Conservation (phyloP, 2,797 vertebrate species). For the Furcifer pardalis region DNA sequence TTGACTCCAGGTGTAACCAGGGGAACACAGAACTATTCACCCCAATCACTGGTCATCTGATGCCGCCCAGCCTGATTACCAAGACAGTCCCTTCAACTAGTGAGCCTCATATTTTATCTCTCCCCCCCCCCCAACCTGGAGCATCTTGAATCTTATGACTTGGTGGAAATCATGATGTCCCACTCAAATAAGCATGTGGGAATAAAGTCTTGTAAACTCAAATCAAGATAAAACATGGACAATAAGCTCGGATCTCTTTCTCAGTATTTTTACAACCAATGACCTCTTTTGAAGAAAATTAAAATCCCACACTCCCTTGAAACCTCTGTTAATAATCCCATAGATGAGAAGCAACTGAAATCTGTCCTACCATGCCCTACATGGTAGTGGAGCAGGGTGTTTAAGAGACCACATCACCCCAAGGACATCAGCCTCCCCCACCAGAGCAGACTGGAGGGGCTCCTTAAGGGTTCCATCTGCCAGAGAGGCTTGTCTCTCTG, state of each 20-base stretch:
- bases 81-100: neutral
- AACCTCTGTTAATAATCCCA: no score
- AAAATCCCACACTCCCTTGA: no score
- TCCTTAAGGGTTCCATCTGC: no score
- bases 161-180: constrained; percentile 16
- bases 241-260: neutral
- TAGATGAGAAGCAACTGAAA: no score
- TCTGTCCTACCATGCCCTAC: no score
- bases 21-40: constrained; percentile 12
- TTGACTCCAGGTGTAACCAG: constrained; percentile 8
- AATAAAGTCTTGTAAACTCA: constrained; percentile 2
- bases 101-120: neutral
- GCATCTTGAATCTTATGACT: constrained; percentile 16
- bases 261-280: neutral
- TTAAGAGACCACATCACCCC: no score
- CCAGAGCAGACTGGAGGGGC: no score
- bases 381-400: no score
- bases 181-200: neutral
- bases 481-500: no score
- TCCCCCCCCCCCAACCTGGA: neutral
- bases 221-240: neutral
- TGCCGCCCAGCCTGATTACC: neutral
- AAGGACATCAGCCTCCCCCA: no score
- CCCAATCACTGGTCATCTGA: constrained; percentile 41
- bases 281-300: no score